Percentiles rank a stretch among this genome's conserved stretches.
phyloP scores from a whole-genome alignment of 2,888 invertebrate genomes.

The Strigamia maritima region DNA sequence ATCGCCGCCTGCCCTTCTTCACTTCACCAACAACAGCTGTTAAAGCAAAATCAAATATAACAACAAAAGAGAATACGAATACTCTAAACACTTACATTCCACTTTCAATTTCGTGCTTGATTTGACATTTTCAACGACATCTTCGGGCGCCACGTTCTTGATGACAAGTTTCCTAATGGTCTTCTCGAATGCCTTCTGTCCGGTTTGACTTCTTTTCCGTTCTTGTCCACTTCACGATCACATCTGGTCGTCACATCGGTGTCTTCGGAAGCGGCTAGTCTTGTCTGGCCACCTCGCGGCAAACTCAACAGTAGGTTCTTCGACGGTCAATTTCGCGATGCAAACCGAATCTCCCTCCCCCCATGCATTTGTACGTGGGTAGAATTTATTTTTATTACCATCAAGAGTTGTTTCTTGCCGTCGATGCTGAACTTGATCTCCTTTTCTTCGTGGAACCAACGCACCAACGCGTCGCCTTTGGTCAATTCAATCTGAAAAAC shows the following conservation, averaged over 20 bases:
- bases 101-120: conserved; percentile 66
- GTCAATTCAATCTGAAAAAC: conserved; percentile 89
- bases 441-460: conserved; percentile 83
- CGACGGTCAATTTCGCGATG: conserved; percentile 72
- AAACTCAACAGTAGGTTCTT: conserved; percentile 78
- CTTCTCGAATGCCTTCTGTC: conserved; percentile 61
- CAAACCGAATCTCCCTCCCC: conserved; percentile 66
- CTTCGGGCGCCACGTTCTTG: conserved; percentile 62
- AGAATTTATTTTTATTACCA: conserved; percentile 78
- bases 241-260: conserved; percentile 72
- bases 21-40: conserved; percentile 36
- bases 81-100: conserved; percentile 65
- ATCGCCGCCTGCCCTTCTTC: conserved; percentile 65
- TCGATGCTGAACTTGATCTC: conserved; percentile 90
- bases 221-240: conserved; percentile 74
- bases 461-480: conserved; percentile 87
- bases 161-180: conserved; percentile 68
- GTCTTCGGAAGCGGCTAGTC: conserved; percentile 65
- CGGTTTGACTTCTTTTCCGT: conserved; percentile 44
- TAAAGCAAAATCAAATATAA: neutral
- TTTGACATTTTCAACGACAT: conserved; percentile 74
- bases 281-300: conserved; percentile 71
- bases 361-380: conserved; percentile 77
- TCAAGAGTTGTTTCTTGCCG: conserved; percentile 84
- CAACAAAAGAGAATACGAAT: no score